A percentile compares a stretch with the other conserved stretches of the same genome.
These are phyloP conservation scores for Agriopis aurantiaria DNA, from an alignment of 2,888 invertebrate genomes.

Conservation along the genomic window DNA sequence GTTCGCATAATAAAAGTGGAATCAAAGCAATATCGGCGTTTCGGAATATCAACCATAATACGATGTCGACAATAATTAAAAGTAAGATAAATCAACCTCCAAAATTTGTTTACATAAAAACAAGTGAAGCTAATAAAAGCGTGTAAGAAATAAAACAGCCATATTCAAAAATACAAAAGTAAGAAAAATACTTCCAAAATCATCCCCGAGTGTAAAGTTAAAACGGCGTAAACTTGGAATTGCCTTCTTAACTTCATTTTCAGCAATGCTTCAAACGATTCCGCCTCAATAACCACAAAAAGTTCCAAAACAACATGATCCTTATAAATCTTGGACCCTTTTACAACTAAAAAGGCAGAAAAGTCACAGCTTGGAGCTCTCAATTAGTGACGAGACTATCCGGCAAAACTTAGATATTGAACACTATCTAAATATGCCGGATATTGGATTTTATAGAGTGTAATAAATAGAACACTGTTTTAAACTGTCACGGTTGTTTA, in stretches of 20 bases:
- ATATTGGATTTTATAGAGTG: not conserved
- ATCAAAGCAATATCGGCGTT: too few relatives aligned
- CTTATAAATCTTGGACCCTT: constrained; percentile 31
- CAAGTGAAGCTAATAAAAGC: too few relatives aligned
- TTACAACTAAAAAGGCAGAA: constrained; percentile 30
- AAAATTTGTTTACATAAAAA: too few relatives aligned
- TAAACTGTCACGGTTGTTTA: too few relatives aligned
- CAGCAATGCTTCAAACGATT: constrained; percentile 38
- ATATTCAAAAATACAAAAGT: too few relatives aligned
- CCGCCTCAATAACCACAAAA: constrained; percentile 43
- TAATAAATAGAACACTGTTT: too few relatives aligned
- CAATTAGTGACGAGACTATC: constrained; percentile 8
- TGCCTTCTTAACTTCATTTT: constrained; percentile 18
- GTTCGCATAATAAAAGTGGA: too few relatives aligned
- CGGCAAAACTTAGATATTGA: not conserved
- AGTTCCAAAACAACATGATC: constrained; percentile 45
- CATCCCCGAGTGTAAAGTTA: constrained; percentile 8
- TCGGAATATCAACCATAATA: too few relatives aligned
- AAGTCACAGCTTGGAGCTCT: constrained; percentile 27
- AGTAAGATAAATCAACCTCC: too few relatives aligned
- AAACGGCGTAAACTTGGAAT: constrained; percentile 11
- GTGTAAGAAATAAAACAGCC: too few relatives aligned
- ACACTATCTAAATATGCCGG: not conserved
- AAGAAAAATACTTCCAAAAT: not conserved
- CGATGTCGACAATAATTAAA: too few relatives aligned